phyloP scores from a whole-genome alignment of 2,797 vertebrate genomes.

The Botia kubotai region DNA sequence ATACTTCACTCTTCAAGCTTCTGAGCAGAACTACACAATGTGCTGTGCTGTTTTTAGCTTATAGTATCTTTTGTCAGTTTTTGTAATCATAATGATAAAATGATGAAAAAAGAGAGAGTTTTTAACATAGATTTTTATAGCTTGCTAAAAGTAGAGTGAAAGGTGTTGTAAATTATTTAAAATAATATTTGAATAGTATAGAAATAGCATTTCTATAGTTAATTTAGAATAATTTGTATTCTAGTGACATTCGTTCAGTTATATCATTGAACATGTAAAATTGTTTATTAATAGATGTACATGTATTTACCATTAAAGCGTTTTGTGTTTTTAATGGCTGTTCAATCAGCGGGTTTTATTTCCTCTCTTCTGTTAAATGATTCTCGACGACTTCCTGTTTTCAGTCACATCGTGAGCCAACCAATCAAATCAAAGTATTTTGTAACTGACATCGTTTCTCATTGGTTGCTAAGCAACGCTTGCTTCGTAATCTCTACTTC shows the following conservation, averaged over 20 bases:
- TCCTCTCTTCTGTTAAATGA: too few species aligned
- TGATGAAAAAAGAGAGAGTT: slow-evolving; percentile 1
- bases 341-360: not conserved
- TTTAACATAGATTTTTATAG: not conserved
- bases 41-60: not conserved
- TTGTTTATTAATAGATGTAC: not conserved
- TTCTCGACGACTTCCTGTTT: not conserved
- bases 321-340: slow-evolving; percentile 15
- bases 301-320: slow-evolving; percentile 13
- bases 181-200: too few species aligned
- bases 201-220: too few species aligned
- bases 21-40: too few species aligned
- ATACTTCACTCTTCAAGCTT: not conserved
- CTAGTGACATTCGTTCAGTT: not conserved
- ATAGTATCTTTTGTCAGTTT: not conserved
- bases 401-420: not conserved
- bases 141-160: too few species aligned
- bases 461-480: slow-evolving; percentile 57
- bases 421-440: slow-evolving; percentile 67
- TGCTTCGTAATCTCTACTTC: slow-evolving; percentile 59
- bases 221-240: too few species aligned
- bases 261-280: not conserved
- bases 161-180: too few species aligned
- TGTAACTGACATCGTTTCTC: not conserved
- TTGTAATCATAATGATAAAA: not conserved